Evolutionary conservation across 2,888 invertebrate species (phyloP), one percentile per base, ranked within the genome.

Genomic region (Megastigmus dorsalis): DNA sequence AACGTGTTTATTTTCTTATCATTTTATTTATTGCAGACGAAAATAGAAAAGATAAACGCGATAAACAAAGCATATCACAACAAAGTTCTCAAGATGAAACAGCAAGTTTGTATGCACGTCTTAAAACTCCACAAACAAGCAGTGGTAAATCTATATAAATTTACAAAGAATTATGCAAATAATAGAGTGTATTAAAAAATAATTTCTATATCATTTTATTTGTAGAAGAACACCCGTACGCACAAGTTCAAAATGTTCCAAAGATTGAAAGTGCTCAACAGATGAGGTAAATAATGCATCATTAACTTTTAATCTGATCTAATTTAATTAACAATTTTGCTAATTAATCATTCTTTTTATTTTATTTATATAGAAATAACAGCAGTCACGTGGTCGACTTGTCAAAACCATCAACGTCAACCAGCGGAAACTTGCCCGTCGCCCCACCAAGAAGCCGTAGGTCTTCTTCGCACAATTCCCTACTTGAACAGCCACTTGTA

Each of bases 191-290:
- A 75, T 41, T 41, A 59, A 72, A 50, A 45, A 62, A 59, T 45
- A 43, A 45, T 54, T 75, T 55, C n/a, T n/a, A n/a, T n/a, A n/a
- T n/a, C 23, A 13, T 41, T 68, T 54, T 54, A 41, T 73, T 82
- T 82, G 69, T 67, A 87, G 88, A 86, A 57, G 91, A 94, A 86
- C 93, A 94, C 85, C 93, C 94, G 0, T 94, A 94, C 83, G 93
- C 94, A 2, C 93, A 93, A 86, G 90, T 94, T 50, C 92, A 93
- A 86, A 91, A 78, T 77, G 76, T 87, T 76, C 85, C 83, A 72
- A 88, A 85, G 78, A 78, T 79, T 52, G 87, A 88, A 75, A 75
- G 77, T 43, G 83, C 75, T 79, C 84, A 83, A 76, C 81, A 82
- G 62, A 81, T 76, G 68, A 85, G 85, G 87, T 86, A 79, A 68